A percentile compares a stretch with the other conserved stretches of the same genome.
Evolutionary conservation across 2,797 vertebrate species (phyloP).

Genomic region (Megalops cyprinoides): DNA sequence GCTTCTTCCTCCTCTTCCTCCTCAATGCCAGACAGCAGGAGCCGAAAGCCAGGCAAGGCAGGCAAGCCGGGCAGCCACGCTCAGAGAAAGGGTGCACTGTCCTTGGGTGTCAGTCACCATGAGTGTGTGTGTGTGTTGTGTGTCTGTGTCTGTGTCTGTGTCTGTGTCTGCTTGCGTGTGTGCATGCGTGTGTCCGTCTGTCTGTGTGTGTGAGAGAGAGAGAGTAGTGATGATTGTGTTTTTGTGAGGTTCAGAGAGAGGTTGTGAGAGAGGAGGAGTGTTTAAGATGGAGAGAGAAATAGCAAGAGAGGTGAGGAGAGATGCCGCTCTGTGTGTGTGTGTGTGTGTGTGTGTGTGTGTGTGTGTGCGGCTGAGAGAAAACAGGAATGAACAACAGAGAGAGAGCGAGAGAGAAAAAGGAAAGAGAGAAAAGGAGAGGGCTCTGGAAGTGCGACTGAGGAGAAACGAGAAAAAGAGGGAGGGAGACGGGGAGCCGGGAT

Average conservation of each 20-base stretch:
- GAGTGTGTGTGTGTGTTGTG: slow-evolving; percentile 5
- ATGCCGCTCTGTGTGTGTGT: slow-evolving; percentile 6
- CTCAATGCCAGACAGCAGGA: slow-evolving; percentile 2
- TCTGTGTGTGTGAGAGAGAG: background rate
- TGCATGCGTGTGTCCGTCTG: too few species aligned
- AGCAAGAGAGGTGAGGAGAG: background rate
- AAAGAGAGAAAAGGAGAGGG: background rate
- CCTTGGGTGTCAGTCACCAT: slow-evolving; percentile 12
- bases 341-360: too few species aligned
- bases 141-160: too few species aligned
- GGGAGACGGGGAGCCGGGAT: background rate
- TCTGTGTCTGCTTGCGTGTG: too few species aligned
- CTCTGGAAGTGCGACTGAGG: background rate
- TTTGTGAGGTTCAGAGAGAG: background rate
- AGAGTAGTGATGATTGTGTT: background rate
- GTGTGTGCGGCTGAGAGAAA: slow-evolving; percentile 6
- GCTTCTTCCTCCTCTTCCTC: slow-evolving; percentile 13
- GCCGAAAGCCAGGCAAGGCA: too few species aligned
- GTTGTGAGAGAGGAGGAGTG: background rate
- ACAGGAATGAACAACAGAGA: background rate
- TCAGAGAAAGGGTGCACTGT: background rate
- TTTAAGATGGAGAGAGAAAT: background rate
- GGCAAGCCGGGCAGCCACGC: background rate
- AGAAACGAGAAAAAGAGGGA: background rate
- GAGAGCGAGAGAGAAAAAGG: background rate